Evolutionary conservation across 1,140 invertebrate species (phyloP), one percentile per base, ranked within the genome.

Genomic region (Drosophila lowei): DNA sequence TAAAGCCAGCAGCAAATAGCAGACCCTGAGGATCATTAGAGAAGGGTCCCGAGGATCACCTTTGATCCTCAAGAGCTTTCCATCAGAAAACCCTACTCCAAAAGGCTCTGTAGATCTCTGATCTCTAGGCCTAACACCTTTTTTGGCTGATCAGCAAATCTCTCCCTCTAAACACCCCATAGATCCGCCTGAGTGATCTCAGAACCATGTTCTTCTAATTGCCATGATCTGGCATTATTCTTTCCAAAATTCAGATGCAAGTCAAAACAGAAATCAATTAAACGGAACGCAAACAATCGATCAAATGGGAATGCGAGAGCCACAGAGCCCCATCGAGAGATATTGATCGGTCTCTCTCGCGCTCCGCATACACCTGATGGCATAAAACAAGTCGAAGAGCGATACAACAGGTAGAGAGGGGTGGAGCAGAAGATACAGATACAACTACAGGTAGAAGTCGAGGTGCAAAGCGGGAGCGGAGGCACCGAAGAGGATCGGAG

Each of bases 251-350:
- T 49, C 75, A 60, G 56, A 57, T 58, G 46, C 41, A 47, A 74
- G 73, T 80, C 83, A 76, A 88, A 88, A 86, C 83, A 81, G 66
- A 88, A 78, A 81, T 88, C 83, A 86, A 88, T 86, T 86, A 81
- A 77, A 72, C 28, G 48, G 47, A 75, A 50, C 53, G 56, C 43
- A 86, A 86, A 80, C 78, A 85, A 85, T 85, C 83, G 81, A 85
- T 85, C 81, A 85, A 81, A 41, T n/a, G 34, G 42, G 43, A 70
- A 38, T 42, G 47, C 34, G 23, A 62, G 52, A 55, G 63, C 25
- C 23, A 60, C 61, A 56, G 49, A 42, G 48, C 43, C 49, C 30
- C 34, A 76, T 74, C 61, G 25, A 11, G 34, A 38, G 34, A 38
- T 38, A 38, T 38, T 38, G 34, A 38, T 38, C 34, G 34, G 15